Evolutionary conservation across 2,113 vertebrate species (phyloP), one percentile per base, ranked within the genome.

Genomic region (Prochilodus magdalenae): DNA sequence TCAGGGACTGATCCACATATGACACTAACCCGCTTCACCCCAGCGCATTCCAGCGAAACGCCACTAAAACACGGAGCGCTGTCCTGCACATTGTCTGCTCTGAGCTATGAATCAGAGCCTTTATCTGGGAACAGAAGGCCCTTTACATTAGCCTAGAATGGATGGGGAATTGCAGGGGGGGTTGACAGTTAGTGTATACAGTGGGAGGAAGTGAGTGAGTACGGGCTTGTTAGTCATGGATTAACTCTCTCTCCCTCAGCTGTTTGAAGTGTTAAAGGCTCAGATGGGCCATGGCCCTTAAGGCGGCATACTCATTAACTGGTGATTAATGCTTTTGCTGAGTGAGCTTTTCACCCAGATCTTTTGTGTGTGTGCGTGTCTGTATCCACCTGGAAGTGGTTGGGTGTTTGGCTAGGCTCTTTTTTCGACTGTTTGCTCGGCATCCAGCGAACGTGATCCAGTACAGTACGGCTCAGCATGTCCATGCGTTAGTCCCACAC

Each of bases 251-350:
- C 29, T 59, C 51, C 59, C 51, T 20, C 66, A 70, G 66, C 66
- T 44, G 47, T 87, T 84, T 89, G 40, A 86, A 81, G 87, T 84
- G 84, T 83, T 84, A 67, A 86, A 85, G 77, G 73, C 73, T 78
- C 40, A 78, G 80, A 79, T 11, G 59, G 75, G 49, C 44, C 49
- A 57, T 76, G 30, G 57, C 75, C 60, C 29, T 75, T 44, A 24
- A 33, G 77, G 75, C 18, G 75, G 36, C 70, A 75, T 87, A 85
- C 57, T 87, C 79, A 86, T 88, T 86, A 90, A 87, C 82, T 65
- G 77, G 49, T 86, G 86, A 86, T 83, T 49, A 80, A 89, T 85
- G 73, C 60, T 67, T 83, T 27, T 63, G 73, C 29, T 78, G 79
- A 83, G 69, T 85, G 77, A 83, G 51, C 62, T 22, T 79, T 87